Evolutionary conservation across 2,113 vertebrate genomes (phyloP).

Genomic region (Heterotilapia buettikoferi): DNA sequence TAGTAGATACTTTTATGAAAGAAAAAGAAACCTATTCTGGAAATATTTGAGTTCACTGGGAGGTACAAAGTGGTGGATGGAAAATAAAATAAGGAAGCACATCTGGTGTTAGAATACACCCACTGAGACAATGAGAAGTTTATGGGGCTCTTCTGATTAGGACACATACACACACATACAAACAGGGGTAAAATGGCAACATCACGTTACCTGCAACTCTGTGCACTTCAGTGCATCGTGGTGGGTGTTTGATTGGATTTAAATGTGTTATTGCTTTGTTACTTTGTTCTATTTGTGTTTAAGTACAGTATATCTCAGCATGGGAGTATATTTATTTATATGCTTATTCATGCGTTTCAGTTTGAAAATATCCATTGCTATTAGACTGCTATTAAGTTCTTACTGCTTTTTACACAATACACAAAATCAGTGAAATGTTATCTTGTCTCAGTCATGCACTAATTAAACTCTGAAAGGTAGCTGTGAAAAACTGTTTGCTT

Average conservation of each 20-base stretch:
- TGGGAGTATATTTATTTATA: not conserved
- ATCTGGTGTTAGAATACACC: constrained; percentile 54
- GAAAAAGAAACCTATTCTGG: not conserved
- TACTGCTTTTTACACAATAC: constrained; percentile 3
- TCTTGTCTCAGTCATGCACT: constrained; percentile 5
- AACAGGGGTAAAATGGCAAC: not conserved
- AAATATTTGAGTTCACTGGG: constrained; percentile 41
- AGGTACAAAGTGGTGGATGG: constrained; percentile 33
- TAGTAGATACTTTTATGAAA: not conserved
- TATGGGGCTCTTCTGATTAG: constrained; percentile 49
- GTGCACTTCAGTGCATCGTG: not conserved
- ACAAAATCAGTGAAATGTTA: constrained; percentile 16
- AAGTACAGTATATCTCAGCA: not conserved
- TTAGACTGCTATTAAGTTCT: not conserved
- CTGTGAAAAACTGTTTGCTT: not conserved
- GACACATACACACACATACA: not conserved
- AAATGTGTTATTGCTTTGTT: not conserved
- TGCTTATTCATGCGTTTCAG: not conserved
- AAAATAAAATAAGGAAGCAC: constrained; percentile 27
- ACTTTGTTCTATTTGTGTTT: not conserved
- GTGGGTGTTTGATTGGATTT: constrained; percentile 6
- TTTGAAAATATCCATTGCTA: not conserved
- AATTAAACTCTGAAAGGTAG: constrained; percentile 31
- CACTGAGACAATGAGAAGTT: constrained; percentile 48
- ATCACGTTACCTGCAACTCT: not conserved